Conservation (phyloP, 2,797 vertebrate species). For the Holocentrus rufus region DNA sequence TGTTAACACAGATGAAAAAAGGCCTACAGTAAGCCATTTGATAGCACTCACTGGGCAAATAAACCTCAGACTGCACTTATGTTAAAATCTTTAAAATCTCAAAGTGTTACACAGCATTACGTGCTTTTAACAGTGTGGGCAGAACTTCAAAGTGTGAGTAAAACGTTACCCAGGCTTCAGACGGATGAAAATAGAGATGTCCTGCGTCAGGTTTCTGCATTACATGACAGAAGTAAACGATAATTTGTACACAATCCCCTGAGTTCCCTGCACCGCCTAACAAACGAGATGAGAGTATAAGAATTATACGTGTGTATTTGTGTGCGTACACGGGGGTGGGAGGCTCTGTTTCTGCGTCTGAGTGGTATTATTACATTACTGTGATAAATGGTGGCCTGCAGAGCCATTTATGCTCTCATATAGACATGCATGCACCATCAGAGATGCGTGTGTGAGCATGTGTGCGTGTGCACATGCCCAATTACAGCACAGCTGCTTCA, state of each 20-base stretch:
- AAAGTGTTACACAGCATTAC: no score
- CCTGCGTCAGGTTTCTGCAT: no score
- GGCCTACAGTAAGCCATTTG: no score
- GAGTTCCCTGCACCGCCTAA: neutral
- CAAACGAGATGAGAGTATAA: neutral
- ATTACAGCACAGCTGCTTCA: slow-evolving; percentile 37
- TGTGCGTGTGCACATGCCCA: slow-evolving; percentile 6
- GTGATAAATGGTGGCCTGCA: slow-evolving; percentile 51
- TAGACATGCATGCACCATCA: neutral
- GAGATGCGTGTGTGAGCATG: neutral
- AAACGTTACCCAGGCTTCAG: neutral
- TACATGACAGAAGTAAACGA: no score
- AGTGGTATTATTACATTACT: slow-evolving; percentile 43
- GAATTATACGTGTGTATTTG: neutral
- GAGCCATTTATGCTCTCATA: slow-evolving; percentile 6
- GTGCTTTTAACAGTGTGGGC: no score
- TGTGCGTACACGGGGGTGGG: neutral
- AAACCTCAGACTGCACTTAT: no score
- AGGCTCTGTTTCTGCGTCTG: slow-evolving; percentile 1
- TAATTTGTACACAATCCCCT: neutral
- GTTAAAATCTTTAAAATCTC: no score
- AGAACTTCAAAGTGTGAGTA: no score
- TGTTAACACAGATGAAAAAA: no score
- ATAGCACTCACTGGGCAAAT: no score
- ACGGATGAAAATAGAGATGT: neutral